Base-by-base conservation (phyloP, 2,797 vertebrate genomes). In the Acanthurus tractus region DNA sequence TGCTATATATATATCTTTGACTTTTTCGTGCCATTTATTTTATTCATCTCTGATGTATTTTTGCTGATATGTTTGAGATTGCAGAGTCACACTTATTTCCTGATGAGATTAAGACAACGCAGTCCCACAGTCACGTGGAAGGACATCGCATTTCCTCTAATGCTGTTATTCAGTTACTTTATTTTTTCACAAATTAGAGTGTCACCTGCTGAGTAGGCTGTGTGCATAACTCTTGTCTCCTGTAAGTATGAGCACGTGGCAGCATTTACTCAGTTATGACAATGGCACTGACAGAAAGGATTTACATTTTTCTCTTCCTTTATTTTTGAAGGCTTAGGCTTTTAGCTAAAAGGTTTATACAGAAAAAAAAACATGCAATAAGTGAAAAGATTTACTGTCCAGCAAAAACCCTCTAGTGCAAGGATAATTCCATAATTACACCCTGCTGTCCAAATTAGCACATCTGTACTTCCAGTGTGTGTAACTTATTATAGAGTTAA, bases 191-290 rank as follows among this genome's bases (percentile, higher is more conserved):
- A 52, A 15, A 71, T 76, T 56, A 52, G 34, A 65, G 50, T 20
- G 49, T 70, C 61, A 62, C 50, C 42, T 70, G 62, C 49, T 52
- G 65, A 59, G 15, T 70, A 10, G 25, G 22, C n/a, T 58, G 56
- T 50, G 25, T 71, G 57, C 57, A 57, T 40, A 38, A 38, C 38
- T 44, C 34, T 65, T 17, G 36, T 25, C 55, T 70, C 36, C 50
- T 61, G 59, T 69, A 7, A 70, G 29, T 40, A 17, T 10, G 13
- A 45, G 44, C 66, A 45, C 1, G 1, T 52, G 62, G 49, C 62
- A 45, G 38, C 72, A 45, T 56, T 62, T 52, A 46, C 23, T 49
- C 49, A 61, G 54, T 49, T 42, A 25, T 0, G 2, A 42, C 48
- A 48, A 12, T 1, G 1, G 42, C 9, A 10, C 55, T 48, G 20